Conservation (phyloP, 2,113 vertebrate genomes). For the Himantopus leucocephalus region DNA sequence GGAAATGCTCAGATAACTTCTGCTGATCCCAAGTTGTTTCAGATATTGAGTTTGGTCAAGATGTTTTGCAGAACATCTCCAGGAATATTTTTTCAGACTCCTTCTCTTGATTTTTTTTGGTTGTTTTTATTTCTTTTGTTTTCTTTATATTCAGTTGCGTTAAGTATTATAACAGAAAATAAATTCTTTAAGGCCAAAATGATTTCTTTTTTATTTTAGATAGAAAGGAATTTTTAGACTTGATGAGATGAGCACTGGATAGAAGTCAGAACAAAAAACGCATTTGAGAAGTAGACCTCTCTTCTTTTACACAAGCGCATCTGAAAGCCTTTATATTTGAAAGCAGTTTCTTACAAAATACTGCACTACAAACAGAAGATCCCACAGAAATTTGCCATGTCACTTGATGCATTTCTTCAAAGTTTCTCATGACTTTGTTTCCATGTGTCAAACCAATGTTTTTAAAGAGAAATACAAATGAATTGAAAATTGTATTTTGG, state of each 20-base stretch:
- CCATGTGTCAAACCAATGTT: neutral
- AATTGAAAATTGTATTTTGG: neutral
- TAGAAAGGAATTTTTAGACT: neutral
- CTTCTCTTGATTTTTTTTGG: neutral
- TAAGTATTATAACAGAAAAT: neutral
- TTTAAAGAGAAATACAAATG: neutral
- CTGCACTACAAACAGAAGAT: neutral
- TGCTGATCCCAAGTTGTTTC: neutral
- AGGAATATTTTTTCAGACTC: neutral
- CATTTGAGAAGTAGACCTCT: neutral
- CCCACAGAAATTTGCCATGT: neutral
- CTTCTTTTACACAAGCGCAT: neutral
- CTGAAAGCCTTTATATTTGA: neutral
- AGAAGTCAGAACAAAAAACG: neutral
- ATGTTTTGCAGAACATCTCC: neutral
- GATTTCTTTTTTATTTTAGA: neutral
- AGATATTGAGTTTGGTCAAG: rapidly evolving
- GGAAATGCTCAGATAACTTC: neutral
- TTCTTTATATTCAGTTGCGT: neutral
- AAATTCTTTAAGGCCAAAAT: neutral
- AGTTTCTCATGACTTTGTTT: neutral
- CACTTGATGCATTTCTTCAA: neutral
- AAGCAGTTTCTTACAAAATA: neutral
- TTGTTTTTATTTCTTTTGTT: neutral
- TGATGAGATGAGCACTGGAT: neutral